Evolutionary conservation across 2,113 vertebrate species (phyloP).

Genomic region (Chionomys nivalis): DNA sequence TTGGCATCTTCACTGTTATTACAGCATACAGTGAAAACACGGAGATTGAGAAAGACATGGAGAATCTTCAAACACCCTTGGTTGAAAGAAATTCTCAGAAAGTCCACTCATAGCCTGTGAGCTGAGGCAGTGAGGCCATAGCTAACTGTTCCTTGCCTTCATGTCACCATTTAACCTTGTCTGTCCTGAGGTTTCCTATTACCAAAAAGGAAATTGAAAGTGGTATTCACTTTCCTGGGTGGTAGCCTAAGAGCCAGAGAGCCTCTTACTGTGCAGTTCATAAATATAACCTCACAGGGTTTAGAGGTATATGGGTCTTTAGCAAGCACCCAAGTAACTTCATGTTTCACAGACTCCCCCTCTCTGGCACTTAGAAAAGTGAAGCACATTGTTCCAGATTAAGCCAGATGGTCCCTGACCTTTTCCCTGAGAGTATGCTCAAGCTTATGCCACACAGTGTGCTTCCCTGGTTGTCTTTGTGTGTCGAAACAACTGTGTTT

Average conservation of each 20-base stretch:
- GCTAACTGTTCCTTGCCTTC: conserved; percentile 59
- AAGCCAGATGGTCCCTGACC: background rate
- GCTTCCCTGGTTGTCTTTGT: background rate
- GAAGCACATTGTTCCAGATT: conserved; percentile 30
- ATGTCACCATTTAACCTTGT: conserved; percentile 75
- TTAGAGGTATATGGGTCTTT: conserved; percentile 66
- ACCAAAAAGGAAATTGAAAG: conserved; percentile 79
- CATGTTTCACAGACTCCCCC: conserved; percentile 25
- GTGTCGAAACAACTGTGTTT: background rate
- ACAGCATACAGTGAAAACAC: background rate
- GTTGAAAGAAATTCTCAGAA: background rate
- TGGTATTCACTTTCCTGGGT: conserved; percentile 70
- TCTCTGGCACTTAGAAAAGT: background rate
- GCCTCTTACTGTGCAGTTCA: conserved; percentile 71
- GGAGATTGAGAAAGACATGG: background rate
- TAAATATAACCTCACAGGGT: conserved; percentile 69
- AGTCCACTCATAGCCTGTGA: background rate
- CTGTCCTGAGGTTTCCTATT: conserved; percentile 75
- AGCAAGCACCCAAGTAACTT: conserved; percentile 63
- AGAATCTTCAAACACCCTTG: background rate
- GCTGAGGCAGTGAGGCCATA: conserved; percentile 35
- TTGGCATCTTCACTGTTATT: background rate
- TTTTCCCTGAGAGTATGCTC: background rate
- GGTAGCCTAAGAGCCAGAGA: conserved; percentile 64
- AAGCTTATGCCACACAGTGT: background rate